phyloP scores from a whole-genome alignment of 2,797 vertebrate genomes.

The Pipistrellus pygmaeus region DNA sequence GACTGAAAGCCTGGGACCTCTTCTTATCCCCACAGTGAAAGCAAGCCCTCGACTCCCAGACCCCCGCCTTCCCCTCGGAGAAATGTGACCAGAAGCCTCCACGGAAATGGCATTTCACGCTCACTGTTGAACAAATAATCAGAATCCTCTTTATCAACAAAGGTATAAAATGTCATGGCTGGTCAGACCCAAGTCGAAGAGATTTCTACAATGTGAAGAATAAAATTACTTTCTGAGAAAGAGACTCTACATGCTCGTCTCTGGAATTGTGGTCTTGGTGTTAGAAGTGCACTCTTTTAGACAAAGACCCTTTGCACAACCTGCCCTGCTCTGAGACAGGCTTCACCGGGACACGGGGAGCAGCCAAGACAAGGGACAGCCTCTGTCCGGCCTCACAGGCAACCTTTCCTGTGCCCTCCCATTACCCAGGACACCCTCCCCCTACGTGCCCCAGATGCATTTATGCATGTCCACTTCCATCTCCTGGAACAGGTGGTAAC shows the following conservation, averaged over 20 bases:
- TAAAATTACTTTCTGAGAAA: not conserved
- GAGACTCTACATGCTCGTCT: not conserved
- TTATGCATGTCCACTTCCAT: not conserved
- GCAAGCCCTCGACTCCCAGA: no score
- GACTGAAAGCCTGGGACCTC: not conserved
- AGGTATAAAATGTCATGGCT: not conserved
- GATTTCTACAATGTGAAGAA: not conserved
- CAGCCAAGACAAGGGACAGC: not conserved
- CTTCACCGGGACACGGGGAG: accelerated
- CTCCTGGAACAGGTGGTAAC: not conserved
- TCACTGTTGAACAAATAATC: not conserved
- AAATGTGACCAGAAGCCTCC: not conserved
- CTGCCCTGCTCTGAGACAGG: not conserved
- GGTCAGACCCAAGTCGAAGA: not conserved
- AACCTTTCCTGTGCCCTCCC: not conserved
- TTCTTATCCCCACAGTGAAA: not conserved
- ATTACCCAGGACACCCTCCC: not conserved
- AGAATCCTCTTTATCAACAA: not conserved
- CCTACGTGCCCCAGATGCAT: not conserved
- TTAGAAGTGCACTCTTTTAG: not conserved
- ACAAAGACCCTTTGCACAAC: not conserved
- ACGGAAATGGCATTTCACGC: not conserved
- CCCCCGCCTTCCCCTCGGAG: not conserved
- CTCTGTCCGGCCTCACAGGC: not conserved
- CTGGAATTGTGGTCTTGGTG: not conserved